Base-by-base conservation (phyloP, 2,113 vertebrate species). In the Paracanthobrama guichenoti region DNA sequence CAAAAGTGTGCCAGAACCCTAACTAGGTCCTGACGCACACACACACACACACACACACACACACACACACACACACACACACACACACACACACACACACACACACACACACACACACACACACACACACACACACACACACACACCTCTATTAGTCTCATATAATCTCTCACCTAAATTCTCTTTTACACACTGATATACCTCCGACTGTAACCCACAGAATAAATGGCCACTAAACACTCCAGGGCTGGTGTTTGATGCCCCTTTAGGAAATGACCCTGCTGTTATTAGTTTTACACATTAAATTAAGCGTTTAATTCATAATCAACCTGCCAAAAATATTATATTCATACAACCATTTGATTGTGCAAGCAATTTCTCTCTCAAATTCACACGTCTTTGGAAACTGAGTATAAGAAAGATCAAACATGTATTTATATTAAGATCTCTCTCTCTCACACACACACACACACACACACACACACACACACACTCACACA, bases 341-440 rank as follows among this genome's bases (percentile, higher is more conserved):
- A 1, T 11, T 67, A 39, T 35, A 42, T 12, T 42, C 20, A 12
- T 69, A 20, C 66, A 69, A 39, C 31, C 18, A 69, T 39, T 35
- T 69, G 3, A 39, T 42, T n/a, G 31, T 35, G 66, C 20, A 42
- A 69, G 20, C 20, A 42, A 69, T 10, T 42, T 69, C 31, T 71
- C 31, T 69, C 35, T 69, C 66, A 42, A 42, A 69, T 69, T 12
- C 18, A 11, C 66, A 69, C 22, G 31, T 35, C 31, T 69, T 11
- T 22, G 31, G 3, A 4, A 20, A 20, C 66, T 10, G 66, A 69
- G 20, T 69, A 71, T 42, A 42, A 42, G 1, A 71, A 55, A 28
- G 20, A 76, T 12, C 48, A 76, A 42, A 71, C 35, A 39, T 35
- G 31, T 67, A 69, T 69, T 69, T 69, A 39, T 39, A 69, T 69